Base-by-base conservation (phyloP, 2,888 invertebrate genomes). In the Pyralis farinalis region DNA sequence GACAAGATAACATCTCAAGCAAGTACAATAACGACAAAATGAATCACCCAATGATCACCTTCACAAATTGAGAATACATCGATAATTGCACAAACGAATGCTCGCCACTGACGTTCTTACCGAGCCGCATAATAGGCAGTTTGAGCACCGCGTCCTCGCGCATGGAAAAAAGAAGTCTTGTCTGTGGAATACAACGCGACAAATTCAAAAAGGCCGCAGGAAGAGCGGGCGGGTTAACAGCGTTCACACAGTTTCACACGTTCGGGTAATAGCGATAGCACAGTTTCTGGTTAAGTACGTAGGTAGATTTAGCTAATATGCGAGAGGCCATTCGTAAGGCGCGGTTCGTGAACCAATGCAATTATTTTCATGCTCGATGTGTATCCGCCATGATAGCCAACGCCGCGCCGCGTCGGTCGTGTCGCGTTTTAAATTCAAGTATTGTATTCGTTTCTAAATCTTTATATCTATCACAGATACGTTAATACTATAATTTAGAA, bases 361-460 rank as follows among this genome's bases (percentile, higher is more conserved):
- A 82, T 82, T 78, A 80, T 80, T 81, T 16, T 76, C 73, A 77
- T 77, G 77, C 74, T 73, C 71, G 67, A 71, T 72, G 73, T 70
- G 67, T 67, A 69, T 73, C 80, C 80, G 81, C 80, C 75, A 80
- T 81, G 67, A 75, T 69, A 63, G 66, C 58, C 56, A 63, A 61
- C 62, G 57, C 56, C 30, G 2, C 30, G 11, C 3, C 3, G 30
- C 28, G 11, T 25, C 16, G 9, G 27, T 27, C 8, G 9, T n/a
- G n/a, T n/a, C n/a, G n/a, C n/a, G n/a, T n/a, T n/a, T n/a, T n/a
- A n/a, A n/a, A n/a, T n/a, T n/a, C n/a, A n/a, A n/a, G n/a, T n/a
- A n/a, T n/a, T n/a, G n/a, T n/a, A n/a, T n/a, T n/a, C n/a, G n/a
- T n/a, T n/a, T n/a, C n/a, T n/a, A n/a, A n/a, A n/a, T n/a, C n/a